Percentiles rank a stretch among this genome's conserved stretches.
These are phyloP conservation scores for Nymphalis urticae DNA, from an alignment of 2,888 invertebrate species.

Conservation along the genomic window DNA sequence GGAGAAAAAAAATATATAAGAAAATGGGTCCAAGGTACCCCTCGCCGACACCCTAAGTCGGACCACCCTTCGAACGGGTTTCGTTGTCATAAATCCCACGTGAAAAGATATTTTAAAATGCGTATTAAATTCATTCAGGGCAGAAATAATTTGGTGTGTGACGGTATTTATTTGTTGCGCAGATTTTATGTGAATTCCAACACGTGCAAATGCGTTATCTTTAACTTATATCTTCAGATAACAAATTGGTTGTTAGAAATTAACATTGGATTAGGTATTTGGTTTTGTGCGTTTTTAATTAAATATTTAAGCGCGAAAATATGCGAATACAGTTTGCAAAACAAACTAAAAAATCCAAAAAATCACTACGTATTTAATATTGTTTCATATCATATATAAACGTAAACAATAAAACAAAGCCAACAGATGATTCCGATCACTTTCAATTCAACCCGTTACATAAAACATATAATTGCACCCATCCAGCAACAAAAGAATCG, in stretches of 20 bases:
- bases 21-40: constrained; percentile 68
- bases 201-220: constrained; percentile 56
- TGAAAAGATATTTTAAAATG: constrained; percentile 80
- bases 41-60: constrained; percentile 54
- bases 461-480: constrained; percentile 32
- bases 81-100: constrained; percentile 77
- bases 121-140: constrained; percentile 80
- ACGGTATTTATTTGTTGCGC: constrained; percentile 67
- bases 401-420: constrained; percentile 16
- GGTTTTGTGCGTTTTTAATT: background rate
- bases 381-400: background rate
- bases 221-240: constrained; percentile 3
- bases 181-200: constrained; percentile 55
- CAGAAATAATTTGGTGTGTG: constrained; percentile 73
- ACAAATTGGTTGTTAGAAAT: background rate
- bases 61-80: constrained; percentile 79
- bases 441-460: constrained; percentile 29
- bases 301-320: too few species aligned
- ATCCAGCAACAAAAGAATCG: constrained; percentile 36
- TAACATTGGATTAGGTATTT: background rate
- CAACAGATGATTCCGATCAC: constrained; percentile 14
- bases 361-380: background rate
- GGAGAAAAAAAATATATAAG: constrained; percentile 73
- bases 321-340: too few species aligned
- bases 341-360: too few species aligned